phyloP scores from a whole-genome alignment of 2,888 invertebrate species.

The Limnephilus rhombicus region DNA sequence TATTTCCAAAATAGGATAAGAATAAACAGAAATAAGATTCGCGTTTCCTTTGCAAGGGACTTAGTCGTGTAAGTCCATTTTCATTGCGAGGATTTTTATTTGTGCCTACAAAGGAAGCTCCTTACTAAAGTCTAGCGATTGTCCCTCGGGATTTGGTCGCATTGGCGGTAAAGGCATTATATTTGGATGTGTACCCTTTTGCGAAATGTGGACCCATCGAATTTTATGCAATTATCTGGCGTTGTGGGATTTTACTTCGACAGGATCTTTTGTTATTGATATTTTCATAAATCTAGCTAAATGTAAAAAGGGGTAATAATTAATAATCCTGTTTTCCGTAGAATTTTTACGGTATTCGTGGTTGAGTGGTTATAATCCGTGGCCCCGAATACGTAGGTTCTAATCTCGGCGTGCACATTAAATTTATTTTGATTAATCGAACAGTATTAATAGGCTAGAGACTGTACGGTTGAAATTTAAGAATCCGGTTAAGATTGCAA shows the following conservation, averaged over 20 bases:
- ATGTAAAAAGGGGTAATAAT: background rate
- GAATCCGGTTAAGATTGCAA: too few relatives aligned
- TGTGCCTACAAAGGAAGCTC: conserved; percentile 55
- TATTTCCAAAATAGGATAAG: background rate
- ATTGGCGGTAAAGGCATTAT: background rate
- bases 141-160: conserved; percentile 59
- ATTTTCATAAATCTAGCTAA: background rate
- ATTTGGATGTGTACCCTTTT: conserved; percentile 46
- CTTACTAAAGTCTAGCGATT: conserved; percentile 42
- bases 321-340: too few relatives aligned
- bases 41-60: conserved; percentile 29
- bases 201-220: conserved; percentile 34
- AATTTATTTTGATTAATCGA: too few relatives aligned
- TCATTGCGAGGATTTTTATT: conserved; percentile 60
- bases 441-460: too few relatives aligned
- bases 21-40: background rate
- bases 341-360: too few relatives aligned
- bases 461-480: too few relatives aligned
- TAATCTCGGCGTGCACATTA: too few relatives aligned
- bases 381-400: too few relatives aligned
- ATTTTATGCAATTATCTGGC: conserved; percentile 33
- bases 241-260: conserved; percentile 2
- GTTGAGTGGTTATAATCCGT: too few relatives aligned
- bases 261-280: background rate
- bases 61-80: conserved; percentile 61